Percentiles rank a stretch among this genome's conserved stretches.
phyloP scores from a whole-genome alignment of 2,113 vertebrate genomes.

The Chionis minor region DNA sequence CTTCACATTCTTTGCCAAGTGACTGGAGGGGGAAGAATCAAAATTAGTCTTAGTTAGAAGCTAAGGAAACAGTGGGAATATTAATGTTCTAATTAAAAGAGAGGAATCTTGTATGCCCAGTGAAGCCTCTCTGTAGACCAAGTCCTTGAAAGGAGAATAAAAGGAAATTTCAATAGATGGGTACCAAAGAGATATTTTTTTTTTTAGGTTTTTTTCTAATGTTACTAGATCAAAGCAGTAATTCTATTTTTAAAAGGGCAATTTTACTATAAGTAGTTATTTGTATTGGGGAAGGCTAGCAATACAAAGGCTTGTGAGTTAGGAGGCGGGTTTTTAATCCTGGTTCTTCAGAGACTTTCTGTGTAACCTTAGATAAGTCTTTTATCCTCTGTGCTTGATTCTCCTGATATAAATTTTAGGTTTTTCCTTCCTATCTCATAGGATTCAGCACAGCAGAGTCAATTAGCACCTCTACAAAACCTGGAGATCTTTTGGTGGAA shows the following conservation, averaged over 20 bases:
- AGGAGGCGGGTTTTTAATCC: not conserved
- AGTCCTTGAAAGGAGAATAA: constrained; percentile 17
- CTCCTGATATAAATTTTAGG: not conserved
- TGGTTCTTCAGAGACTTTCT: not conserved
- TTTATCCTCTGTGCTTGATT: not conserved
- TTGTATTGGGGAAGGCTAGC: not conserved
- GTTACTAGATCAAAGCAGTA: not conserved
- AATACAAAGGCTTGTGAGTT: not conserved
- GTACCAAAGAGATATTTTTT: not conserved
- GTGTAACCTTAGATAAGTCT: not conserved
- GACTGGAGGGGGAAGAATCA: constrained; percentile 23
- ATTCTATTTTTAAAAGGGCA: not conserved
- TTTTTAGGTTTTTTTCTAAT: not conserved
- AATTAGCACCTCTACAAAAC: not conserved
- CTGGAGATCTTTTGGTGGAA: not conserved
- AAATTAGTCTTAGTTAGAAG: constrained; percentile 14
- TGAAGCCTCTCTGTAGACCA: constrained; percentile 20
- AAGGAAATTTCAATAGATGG: not conserved
- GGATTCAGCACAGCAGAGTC: not conserved
- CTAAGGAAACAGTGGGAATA: constrained; percentile 40
- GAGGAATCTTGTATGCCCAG: not conserved
- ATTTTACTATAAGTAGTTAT: not conserved
- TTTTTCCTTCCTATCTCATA: not conserved
- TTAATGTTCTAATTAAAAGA: constrained; percentile 54
- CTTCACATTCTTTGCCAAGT: constrained; percentile 40